Conservation (phyloP, 2,113 vertebrate species). For the Gorsachius goisagi region DNA sequence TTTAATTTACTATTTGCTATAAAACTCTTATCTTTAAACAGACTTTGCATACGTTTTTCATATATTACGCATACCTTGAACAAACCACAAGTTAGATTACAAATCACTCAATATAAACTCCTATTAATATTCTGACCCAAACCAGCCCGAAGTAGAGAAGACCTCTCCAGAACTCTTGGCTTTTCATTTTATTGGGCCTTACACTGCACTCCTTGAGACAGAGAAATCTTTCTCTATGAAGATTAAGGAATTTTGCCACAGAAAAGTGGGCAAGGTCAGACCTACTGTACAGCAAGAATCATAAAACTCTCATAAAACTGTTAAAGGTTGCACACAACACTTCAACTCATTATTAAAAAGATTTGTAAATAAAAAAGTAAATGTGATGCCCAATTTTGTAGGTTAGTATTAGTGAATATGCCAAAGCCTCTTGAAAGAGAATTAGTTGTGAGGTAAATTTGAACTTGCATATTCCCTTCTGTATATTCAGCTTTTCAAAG, state of each 20-base stretch:
- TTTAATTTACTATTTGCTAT: constrained; percentile 80
- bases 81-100: constrained; percentile 19
- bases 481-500: constrained; percentile 65
- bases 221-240: background rate
- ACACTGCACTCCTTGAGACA: background rate
- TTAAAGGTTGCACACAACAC: background rate
- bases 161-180: background rate
- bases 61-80: background rate
- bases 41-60: constrained; percentile 45
- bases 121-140: background rate
- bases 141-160: background rate
- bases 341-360: background rate
- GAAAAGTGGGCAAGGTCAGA: background rate
- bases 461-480: background rate
- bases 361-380: background rate
- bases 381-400: background rate
- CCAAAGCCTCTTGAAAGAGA: background rate
- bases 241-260: background rate
- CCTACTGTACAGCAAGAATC: background rate
- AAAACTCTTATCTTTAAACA: constrained; percentile 38
- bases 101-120: background rate
- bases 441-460: background rate
- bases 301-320: background rate
- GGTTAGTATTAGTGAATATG: background rate
- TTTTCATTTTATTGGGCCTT: background rate